A percentile compares a stretch with the other conserved stretches of the same genome.
Evolutionary conservation across 2,113 vertebrate species (phyloP).

Genomic region (Oryctolagus cuniculus): mOryCun1.1 NC_091442.1:66484001-66484500

Average conservation of each 20-base stretch:
- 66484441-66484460: neutral
- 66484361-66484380: neutral
- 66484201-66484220: neutral
- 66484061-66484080: neutral
- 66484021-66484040: conserved; percentile 34
- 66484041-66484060: neutral
- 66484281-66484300: neutral
- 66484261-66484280: neutral
- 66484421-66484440: neutral
- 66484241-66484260: neutral
- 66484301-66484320: rapidly evolving
- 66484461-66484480: neutral
- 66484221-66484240: neutral
- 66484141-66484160: neutral
- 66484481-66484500: neutral
- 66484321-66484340: neutral
- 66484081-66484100: conserved; percentile 9
- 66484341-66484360: neutral
- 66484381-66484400: neutral
- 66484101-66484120: neutral
- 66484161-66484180: neutral
- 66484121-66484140: neutral
- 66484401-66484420: neutral
- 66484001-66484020: neutral
- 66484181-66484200: neutral